Base-by-base conservation (phyloP, 2,888 invertebrate species). In the Agonum fuliginosum region DNA sequence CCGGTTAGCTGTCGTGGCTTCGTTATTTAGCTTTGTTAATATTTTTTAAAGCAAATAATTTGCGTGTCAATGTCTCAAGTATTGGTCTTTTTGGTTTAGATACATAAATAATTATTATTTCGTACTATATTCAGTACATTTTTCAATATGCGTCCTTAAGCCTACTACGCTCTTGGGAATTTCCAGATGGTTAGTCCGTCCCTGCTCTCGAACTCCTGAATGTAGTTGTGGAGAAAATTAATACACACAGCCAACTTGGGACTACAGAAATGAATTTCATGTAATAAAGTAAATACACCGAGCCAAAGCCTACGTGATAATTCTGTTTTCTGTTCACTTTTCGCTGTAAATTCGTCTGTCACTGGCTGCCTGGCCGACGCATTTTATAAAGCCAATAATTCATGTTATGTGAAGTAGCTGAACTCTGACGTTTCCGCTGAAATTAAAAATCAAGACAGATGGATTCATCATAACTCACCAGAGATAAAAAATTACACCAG, bases 371-470 rank as follows among this genome's bases (percentile, higher is more conserved):
- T 17, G 48, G 48, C 14, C 48, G 48, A 48, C 48, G 27, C 24
- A 14, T 62, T 62, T 62, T 62, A 27, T 27, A 17, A 62, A 62
- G 17, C 27, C 12, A 62, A 62, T 62, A 62, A 62, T 62, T 22
- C 6, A 62, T 62, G 62, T 27, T 14, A 27, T n/a, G n/a, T 30
- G n/a, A 27, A 30, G 62, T 62, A n/a, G 14, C 27, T 24, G 30
- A 14, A 30, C 17, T 12, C 27, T 24, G 8, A 10, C 62, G 27
- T 62, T 62, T 62, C 24, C 30, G 20, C 12, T 62, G 62, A 62
- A 27, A 27, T 62, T 62, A 62, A 48, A 48, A 48, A 48, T 48
- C 48, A 48, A 19, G 48, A 48, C 48, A 48, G 48, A 48, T 48
- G 48, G 48, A 20, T 48, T 48, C 20, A 48, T 37, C 37, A 37